phyloP scores from a whole-genome alignment of 2,113 vertebrate genomes.

The Solea senegalensis region DNA sequence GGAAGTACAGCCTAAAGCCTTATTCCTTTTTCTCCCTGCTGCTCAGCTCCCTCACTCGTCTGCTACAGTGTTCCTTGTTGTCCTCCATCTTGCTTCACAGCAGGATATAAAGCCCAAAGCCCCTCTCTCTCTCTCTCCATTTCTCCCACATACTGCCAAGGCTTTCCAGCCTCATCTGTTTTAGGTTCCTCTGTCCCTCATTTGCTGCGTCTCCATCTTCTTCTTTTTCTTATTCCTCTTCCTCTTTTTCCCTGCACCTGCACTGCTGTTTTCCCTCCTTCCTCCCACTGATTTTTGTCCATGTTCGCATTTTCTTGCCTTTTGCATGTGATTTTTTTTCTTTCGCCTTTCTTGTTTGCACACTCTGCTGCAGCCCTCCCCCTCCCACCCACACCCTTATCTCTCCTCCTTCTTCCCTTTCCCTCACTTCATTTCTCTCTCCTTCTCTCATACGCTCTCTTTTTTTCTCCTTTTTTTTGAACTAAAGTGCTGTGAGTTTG shows the following conservation, averaged over 20 bases:
- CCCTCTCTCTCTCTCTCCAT: constrained; percentile 16
- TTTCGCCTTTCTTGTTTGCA: constrained; percentile 50
- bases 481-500: constrained; percentile 73
- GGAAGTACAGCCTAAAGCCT: constrained; percentile 60
- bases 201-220: constrained; percentile 9
- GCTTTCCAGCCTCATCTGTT: constrained; percentile 25
- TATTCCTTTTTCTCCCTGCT: constrained; percentile 48
- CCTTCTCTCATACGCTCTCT: constrained; percentile 34
- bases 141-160: constrained; percentile 28
- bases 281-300: constrained; percentile 34
- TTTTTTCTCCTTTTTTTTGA: constrained; percentile 67
- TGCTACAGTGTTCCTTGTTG: constrained; percentile 48
- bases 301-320: constrained; percentile 9
- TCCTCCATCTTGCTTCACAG: constrained; percentile 73
- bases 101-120: constrained; percentile 47
- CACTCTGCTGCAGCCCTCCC: constrained; percentile 36
- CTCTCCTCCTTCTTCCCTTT: constrained; percentile 45
- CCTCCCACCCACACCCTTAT: constrained; percentile 46
- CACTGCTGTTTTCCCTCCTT: background rate
- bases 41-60: constrained; percentile 46
- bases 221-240: constrained; percentile 12
- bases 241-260: constrained; percentile 22
- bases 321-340: constrained; percentile 43
- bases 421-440: constrained; percentile 1
- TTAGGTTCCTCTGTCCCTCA: constrained; percentile 2